Base-by-base conservation (phyloP, 2,797 vertebrate genomes). In the Astyanax mexicanus region DNA sequence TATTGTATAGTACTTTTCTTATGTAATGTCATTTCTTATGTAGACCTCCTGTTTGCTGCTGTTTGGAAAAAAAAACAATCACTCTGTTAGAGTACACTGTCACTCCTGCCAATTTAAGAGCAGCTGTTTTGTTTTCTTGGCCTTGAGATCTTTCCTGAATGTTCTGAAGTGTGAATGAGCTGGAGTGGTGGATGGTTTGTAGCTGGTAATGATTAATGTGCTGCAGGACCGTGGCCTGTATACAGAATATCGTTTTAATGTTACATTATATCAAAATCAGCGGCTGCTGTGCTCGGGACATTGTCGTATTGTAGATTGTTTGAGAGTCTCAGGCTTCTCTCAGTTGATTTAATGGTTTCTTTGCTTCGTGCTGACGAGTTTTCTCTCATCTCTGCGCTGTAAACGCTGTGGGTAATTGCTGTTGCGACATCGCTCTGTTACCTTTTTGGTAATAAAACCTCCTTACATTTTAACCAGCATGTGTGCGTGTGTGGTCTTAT, bases 401-500 rank as follows among this genome's bases (percentile, higher is more conserved):
- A 72, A n/a, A n/a, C n/a, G 23, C 67, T 49, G 32, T 66, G 68
- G 29, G 61, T 75, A 73, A 49, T 61, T 72, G 67, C 76, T 78
- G 57, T 85, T 74, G 47, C 73, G 78, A 83, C 76, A 35, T 74
- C 6, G 62, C 35, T 65, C 47, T 78, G 75, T 81, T 71, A 65
- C 47, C 13, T 72, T 72, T 55, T 79, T 79, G 79, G 79, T 81
- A 77, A 90, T 91, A 91, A 92, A 90, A 91, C 84, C 23, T 75
- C 37, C 66, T 91, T 86, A 92, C 89, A 86, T 69, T 83, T 90
- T 88, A 92, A 92, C 90, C 77, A 71, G 83, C 45, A 29, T 68
- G 69, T 62, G 76, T 77, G 60, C 68, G 69, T 62, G 76, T 77
- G 60, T 23, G 19, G 37, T 62, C 9, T 64, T 57, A 40, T 72